These are phyloP conservation scores for Syncerus caffer DNA, from an alignment of 2,797 vertebrate species.

Conservation along the genomic window DNA sequence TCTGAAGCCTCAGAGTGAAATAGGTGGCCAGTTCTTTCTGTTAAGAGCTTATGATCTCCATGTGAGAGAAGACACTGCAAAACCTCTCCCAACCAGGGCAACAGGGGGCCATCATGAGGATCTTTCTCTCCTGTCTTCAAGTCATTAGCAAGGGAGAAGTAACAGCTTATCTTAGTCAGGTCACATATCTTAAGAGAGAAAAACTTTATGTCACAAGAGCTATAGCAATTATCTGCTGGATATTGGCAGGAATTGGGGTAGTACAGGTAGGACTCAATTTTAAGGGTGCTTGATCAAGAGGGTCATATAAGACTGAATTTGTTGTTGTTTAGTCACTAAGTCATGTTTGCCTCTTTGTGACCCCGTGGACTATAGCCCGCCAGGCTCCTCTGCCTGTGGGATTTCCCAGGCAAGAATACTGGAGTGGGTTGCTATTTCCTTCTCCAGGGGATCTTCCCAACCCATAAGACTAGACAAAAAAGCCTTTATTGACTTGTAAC, in stretches of 20 bases:
- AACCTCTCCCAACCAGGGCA: neutral
- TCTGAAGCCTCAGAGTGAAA: neutral
- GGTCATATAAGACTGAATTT: neutral
- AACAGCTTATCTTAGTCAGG: neutral
- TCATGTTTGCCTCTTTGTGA: neutral
- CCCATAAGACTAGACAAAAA: neutral
- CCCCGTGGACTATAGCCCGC: accelerated
- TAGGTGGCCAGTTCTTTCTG: neutral
- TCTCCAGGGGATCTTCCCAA: neutral
- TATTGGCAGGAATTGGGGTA: neutral
- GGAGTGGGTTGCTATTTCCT: neutral
- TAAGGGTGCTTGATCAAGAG: neutral
- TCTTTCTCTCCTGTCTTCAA: neutral
- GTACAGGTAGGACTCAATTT: neutral
- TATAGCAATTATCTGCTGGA: neutral
- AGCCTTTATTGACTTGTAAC: neutral
- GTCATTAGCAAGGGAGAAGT: neutral
- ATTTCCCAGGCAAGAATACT: neutral
- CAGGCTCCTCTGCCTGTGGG: neutral
- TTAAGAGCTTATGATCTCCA: neutral
- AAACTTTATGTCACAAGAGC: neutral
- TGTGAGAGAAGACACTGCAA: neutral
- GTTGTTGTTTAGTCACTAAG: neutral
- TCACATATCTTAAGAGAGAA: neutral
- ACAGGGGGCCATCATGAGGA: neutral